A percentile compares a stretch with the other conserved stretches of the same genome.
These are phyloP conservation scores for Drosophila oshimai DNA, from an alignment of 1,140 invertebrate genomes.

Conservation along the genomic window DNA sequence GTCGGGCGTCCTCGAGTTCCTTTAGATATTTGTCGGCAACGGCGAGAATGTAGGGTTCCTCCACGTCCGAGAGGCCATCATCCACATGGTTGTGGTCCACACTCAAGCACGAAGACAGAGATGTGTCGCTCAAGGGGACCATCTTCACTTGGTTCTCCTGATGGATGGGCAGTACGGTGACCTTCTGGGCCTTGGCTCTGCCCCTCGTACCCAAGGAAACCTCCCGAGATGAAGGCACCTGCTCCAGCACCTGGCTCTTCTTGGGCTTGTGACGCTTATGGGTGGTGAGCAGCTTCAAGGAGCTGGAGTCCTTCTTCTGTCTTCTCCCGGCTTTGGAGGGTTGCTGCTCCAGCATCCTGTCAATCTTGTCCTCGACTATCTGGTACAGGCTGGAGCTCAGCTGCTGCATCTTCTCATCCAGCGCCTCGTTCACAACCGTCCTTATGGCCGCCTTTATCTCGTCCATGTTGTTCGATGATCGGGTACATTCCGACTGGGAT, in stretches of 20 bases:
- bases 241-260: not conserved
- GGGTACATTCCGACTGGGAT: not conserved
- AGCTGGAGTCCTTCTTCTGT: not conserved
- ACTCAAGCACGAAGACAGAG: no score
- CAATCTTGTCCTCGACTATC: constrained; percentile 28
- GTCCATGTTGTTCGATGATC: not conserved
- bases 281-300: not conserved
- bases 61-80: not conserved
- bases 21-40: constrained; percentile 20
- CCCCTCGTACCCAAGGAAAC: not conserved
- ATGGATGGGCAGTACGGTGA: not conserved
- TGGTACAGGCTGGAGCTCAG: constrained; percentile 18
- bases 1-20: constrained; percentile 12
- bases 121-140: not conserved
- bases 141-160: not conserved
- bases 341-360: not conserved
- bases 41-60: constrained; percentile 5
- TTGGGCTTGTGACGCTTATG: not conserved
- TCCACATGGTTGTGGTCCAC: no score
- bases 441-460: constrained; percentile 17
- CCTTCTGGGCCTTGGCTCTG: not conserved
- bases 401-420: constrained; percentile 21
- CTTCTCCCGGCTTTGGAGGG: not conserved
- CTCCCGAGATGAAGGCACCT: not conserved
- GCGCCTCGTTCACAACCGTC: constrained; percentile 9